phyloP scores from a whole-genome alignment of 92 coral and sea anemone genomes.

The Phenganax stokvisi region DNA sequence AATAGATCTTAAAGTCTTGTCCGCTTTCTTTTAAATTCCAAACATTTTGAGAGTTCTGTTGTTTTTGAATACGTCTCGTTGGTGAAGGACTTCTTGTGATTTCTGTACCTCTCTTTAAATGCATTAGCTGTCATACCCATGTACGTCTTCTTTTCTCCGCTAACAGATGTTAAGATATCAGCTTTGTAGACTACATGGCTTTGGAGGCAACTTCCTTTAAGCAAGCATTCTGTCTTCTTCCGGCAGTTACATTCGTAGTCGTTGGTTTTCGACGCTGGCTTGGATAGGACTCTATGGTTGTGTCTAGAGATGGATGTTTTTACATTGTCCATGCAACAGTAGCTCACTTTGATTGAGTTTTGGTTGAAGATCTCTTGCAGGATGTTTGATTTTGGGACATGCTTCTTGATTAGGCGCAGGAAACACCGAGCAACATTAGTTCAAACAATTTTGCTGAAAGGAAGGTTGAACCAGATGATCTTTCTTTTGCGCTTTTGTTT shows the following conservation, averaged over 20 bases:
- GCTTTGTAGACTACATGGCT: slow-evolving; percentile 37
- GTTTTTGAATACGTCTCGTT: too few species aligned
- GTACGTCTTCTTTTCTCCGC: slow-evolving; percentile 37
- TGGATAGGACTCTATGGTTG: not conserved
- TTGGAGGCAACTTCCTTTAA: slow-evolving; percentile 20
- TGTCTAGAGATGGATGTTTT: slow-evolving; percentile 28
- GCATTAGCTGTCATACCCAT: slow-evolving; percentile 30
- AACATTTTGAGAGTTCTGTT: too few species aligned
- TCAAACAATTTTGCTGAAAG: slow-evolving; percentile 11
- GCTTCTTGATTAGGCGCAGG: slow-evolving; percentile 7
- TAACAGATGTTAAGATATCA: slow-evolving; percentile 7
- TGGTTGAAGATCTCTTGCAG: slow-evolving; percentile 21
- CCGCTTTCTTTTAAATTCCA: too few species aligned
- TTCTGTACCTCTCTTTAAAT: not conserved
- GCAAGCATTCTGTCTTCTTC: slow-evolving; percentile 19
- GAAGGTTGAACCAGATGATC: slow-evolving; percentile 26
- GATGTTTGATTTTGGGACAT: slow-evolving; percentile 28
- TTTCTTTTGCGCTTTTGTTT: not conserved
- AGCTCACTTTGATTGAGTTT: slow-evolving; percentile 24
- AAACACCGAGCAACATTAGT: slow-evolving; percentile 14
- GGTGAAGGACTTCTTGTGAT: not conserved
- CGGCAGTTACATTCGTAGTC: slow-evolving; percentile 18
- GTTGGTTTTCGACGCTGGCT: not conserved
- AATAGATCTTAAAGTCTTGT: too few species aligned
- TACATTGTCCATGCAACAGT: slow-evolving; percentile 38